Evolutionary conservation across 2,113 vertebrate genomes (phyloP), one percentile per base, ranked within the genome.

Genomic region (Trichomycterus rosablanca): DNA sequence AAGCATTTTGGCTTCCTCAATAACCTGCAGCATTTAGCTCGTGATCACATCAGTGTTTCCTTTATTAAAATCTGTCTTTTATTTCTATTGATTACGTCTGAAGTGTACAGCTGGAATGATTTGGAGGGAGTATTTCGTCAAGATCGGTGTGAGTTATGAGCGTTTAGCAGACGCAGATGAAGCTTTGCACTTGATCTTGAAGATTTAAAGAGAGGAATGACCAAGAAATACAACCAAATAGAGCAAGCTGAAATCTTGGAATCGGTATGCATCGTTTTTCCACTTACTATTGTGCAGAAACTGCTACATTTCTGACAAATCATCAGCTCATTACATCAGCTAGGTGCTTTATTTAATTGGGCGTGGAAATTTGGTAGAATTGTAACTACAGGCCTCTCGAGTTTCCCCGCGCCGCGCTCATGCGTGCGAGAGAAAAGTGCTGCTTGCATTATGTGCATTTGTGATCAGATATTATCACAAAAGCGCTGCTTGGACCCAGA

Each of bases 381-480:
- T 68, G 12, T 9, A 67, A 62, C 28, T 43, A 57, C 24, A 48
- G 30, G 37, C 43, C 18, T 43, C 61, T 60, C 32, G 16, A 5
- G 58, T 71, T 54, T 55, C 59, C 49, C 8, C 11, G 24, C 32
- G 8, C 46, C 6, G 5, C 23, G 20, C 12, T n/a, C 39, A 45
- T 18, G 22, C 44, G 24, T 35, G 34, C 40, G 10, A 4, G 26
- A 32, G 9, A 22, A 8, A 44, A 66, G 28, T 15, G 44, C 5
- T 15, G 52, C n/a, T 37, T 62, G 46, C 34, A 57, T 40, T 48
- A 40, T 37, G 53, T 71, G 57, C 52, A 74, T 65, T 46, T 53
- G 42, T 66, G 52, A 68, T 65, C 32, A 46, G 61, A 69, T 71
- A 66, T 64, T 68, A 68, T 68, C 73, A 71, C 65, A 59, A 67